Evolutionary conservation across 53 echinoderm and acorn worm species (phyloP).

Genomic region (Glandiceps talaboti): DNA sequence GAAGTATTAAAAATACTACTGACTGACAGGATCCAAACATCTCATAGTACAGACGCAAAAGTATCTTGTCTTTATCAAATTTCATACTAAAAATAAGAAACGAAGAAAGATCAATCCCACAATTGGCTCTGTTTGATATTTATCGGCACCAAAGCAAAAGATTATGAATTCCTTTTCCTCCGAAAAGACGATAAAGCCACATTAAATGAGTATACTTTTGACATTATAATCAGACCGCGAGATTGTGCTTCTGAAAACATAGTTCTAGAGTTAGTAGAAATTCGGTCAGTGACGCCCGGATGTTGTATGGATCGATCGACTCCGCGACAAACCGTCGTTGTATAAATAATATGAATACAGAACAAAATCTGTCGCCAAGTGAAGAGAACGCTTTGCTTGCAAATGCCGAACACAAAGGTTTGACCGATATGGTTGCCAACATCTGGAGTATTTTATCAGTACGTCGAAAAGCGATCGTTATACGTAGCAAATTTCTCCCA

Average conservation of each 20-base stretch:
- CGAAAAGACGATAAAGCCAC: neutral
- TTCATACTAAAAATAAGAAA: too few relatives aligned
- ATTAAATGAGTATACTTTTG: neutral
- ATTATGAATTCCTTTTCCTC: neutral
- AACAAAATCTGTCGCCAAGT: neutral
- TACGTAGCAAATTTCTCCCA: neutral
- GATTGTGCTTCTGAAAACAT: neutral
- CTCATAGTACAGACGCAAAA: too few relatives aligned
- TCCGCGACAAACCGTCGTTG: neutral
- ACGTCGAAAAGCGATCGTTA: neutral
- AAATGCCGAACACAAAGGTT: neutral
- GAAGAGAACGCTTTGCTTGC: neutral
- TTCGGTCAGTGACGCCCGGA: neutral
- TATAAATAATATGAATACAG: neutral
- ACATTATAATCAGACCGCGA: neutral
- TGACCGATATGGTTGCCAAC: neutral
- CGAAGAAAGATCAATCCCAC: neutral
- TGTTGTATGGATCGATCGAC: neutral
- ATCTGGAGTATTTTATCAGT: neutral
- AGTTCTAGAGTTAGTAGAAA: neutral
- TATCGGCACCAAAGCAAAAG: neutral
- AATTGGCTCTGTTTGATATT: neutral
- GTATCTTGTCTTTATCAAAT: too few relatives aligned
- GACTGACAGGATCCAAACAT: too few relatives aligned
- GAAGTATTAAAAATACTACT: too few relatives aligned